Evolutionary conservation across 2,797 vertebrate species (phyloP).

Genomic region (Kryptolebias ocellatus): DNA sequence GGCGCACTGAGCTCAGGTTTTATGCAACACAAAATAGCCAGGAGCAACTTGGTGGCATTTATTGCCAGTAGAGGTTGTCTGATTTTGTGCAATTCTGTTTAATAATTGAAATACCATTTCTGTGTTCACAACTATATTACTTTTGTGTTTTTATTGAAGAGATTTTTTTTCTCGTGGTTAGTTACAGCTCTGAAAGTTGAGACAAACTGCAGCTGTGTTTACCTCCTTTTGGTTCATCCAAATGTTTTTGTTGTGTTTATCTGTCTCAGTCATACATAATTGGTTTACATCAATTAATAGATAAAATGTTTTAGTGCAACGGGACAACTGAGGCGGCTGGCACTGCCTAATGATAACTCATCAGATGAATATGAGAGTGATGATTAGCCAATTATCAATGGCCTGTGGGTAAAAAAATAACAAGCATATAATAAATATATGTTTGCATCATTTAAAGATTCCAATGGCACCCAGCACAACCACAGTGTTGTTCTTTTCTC

Average conservation of each 20-base stretch:
- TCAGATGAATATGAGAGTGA: constrained; percentile 50
- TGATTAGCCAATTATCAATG: constrained; percentile 58
- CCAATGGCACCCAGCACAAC: background rate
- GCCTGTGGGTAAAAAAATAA: constrained; percentile 13
- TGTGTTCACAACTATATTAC: constrained; percentile 34
- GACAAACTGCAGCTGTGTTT: constrained; percentile 7
- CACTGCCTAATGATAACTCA: constrained; percentile 60
- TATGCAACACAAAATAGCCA: constrained; percentile 60
- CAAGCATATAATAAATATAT: constrained; percentile 24
- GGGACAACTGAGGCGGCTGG: constrained; percentile 20
- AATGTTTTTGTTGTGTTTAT: constrained; percentile 11
- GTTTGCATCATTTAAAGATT: constrained; percentile 9
- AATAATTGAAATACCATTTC: constrained; percentile 36
- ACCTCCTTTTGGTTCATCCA: constrained; percentile 14
- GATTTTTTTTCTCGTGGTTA: constrained; percentile 8
- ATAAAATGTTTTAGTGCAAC: constrained; percentile 28
- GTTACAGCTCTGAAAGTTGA: constrained; percentile 6
- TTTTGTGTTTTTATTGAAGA: background rate
- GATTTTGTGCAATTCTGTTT: constrained; percentile 39
- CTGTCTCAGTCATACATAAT: constrained; percentile 15
- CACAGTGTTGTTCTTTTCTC: background rate
- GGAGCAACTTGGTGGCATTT: constrained; percentile 53
- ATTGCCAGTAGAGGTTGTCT: constrained; percentile 36
- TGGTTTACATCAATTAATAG: constrained; percentile 25
- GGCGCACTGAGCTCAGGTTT: constrained; percentile 51